Conservation (phyloP, 1,140 invertebrate genomes). For the Drosophila pachea region DNA sequence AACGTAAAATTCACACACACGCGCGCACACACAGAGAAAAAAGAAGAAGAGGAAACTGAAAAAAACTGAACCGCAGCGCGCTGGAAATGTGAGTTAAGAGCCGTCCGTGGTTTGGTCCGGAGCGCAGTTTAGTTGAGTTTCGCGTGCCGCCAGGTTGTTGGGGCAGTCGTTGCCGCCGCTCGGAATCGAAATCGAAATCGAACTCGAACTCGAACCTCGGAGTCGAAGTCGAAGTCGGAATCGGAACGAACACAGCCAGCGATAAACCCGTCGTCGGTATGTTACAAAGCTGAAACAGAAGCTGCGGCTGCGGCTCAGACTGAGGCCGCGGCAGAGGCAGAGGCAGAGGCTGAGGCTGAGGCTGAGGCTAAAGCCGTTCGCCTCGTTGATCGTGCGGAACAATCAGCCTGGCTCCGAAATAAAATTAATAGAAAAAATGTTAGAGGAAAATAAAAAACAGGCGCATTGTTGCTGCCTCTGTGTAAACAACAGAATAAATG, state of each 20-base stretch:
- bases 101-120: constrained; percentile 41
- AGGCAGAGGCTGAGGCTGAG: constrained; percentile 22
- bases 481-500: constrained; percentile 46
- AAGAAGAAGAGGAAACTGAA: neutral
- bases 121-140: constrained; percentile 69
- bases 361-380: constrained; percentile 19
- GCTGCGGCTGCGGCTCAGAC: constrained; percentile 16
- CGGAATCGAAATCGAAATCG: constrained; percentile 33
- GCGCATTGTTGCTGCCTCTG: constrained; percentile 36
- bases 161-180: constrained; percentile 18
- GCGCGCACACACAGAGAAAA: constrained; percentile 6
- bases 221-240: constrained; percentile 33
- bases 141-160: constrained; percentile 57
- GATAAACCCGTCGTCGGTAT: constrained; percentile 51
- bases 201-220: constrained; percentile 4
- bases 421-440: constrained; percentile 7
- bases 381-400: constrained; percentile 49
- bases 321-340: constrained; percentile 12
- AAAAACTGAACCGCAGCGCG: constrained; percentile 6
- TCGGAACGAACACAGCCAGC: constrained; percentile 22
- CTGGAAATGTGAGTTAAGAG: constrained; percentile 62
- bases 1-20: constrained; percentile 8
- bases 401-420: constrained; percentile 40
- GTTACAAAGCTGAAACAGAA: constrained; percentile 38
- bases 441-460: constrained; percentile 25